Evolutionary conservation across 2,797 vertebrate species (phyloP), one percentile per base, ranked within the genome.

Genomic region (Notamacropus eugenii): DNA sequence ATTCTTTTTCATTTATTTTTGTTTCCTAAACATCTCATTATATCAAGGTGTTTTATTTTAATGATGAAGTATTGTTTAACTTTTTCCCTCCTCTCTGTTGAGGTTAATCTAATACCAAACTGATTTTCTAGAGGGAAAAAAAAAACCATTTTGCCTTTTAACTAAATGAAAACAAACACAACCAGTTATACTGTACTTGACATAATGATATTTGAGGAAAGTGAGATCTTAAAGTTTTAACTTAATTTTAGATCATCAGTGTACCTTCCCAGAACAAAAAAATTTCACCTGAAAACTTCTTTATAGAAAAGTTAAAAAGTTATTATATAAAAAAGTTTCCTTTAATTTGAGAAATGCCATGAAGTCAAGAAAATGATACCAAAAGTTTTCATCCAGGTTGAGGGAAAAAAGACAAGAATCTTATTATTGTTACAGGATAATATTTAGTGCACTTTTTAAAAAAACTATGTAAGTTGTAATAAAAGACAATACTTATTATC

Each of bases 11-110:
- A 46, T 27, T 46, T 50, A 50, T 87, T 46, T 50, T 87, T 87
- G 40, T 50, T 87, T 87, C 40, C 22, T 87, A 97, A 96, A 92
- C 74, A 40, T 22, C 40, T 87, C 40, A 87, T 46, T 46, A 82
- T 87, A 87, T 92, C n/a, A 46, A 12, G 93, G 9, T 95, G 3
- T 92, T 97, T 97, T 74, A 91, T 54, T 93, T 96, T 96, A 95
- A 54, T 95, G 87, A 92, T 94, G 67, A 96, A 90, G 14, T 54
- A 74, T 29, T 92, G 91, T 92, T 97, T 96, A 93, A 67, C 54
- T 24, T 94, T 96, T 91, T 97, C 91, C 95, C 0, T 13, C 93
- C 93, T 97, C 90, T 54, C 55, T 0, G 62, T 40, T 95, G 52
- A 97, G 67, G 91, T 94, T 46, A 93, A 82, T 13, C 5, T 93